Evolutionary conservation across 2,888 invertebrate genomes (phyloP).

Genomic region (Caenorhabditis virilis): DNA sequence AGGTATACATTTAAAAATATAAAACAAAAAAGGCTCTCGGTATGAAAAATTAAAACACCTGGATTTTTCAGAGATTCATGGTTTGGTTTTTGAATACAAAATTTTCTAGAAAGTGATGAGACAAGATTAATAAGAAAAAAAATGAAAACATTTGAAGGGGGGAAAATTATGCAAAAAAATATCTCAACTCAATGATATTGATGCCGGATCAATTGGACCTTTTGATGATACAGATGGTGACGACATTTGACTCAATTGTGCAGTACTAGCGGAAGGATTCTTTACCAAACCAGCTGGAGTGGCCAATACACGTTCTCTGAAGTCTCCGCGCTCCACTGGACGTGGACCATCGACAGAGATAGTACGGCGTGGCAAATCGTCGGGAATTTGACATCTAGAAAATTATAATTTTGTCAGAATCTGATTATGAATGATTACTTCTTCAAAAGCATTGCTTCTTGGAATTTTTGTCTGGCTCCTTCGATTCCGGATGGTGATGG

Average conservation of each 20-base stretch:
- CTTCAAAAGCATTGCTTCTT: constrained; percentile 1
- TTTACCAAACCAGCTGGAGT: not conserved
- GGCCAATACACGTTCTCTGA: constrained; percentile 15
- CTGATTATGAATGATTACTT: not conserved
- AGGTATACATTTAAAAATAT: too few relatives aligned
- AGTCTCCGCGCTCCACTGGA: constrained; percentile 19
- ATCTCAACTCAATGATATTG: constrained; percentile 25
- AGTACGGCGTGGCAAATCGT: not conserved
- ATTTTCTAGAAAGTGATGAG: too few relatives aligned
- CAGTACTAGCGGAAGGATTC: not conserved
- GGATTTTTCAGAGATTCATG: too few relatives aligned
- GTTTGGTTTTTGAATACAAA: too few relatives aligned
- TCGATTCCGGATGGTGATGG: too few relatives aligned
- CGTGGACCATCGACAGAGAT: constrained; percentile 1
- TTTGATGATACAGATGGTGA: not conserved
- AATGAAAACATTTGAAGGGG: too few relatives aligned
- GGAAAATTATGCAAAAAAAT: too few relatives aligned
- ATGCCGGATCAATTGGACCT: constrained; percentile 31
- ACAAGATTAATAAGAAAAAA: too few relatives aligned
- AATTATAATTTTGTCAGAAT: not conserved
- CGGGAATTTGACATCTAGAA: constrained; percentile 4
- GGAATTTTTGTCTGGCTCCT: constrained; percentile 1
- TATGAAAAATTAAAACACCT: too few relatives aligned
- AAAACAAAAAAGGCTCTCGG: too few relatives aligned
- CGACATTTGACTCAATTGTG: not conserved